Conservation (phyloP, 1,140 invertebrate species). For the Sitobion miscanthi region DNA sequence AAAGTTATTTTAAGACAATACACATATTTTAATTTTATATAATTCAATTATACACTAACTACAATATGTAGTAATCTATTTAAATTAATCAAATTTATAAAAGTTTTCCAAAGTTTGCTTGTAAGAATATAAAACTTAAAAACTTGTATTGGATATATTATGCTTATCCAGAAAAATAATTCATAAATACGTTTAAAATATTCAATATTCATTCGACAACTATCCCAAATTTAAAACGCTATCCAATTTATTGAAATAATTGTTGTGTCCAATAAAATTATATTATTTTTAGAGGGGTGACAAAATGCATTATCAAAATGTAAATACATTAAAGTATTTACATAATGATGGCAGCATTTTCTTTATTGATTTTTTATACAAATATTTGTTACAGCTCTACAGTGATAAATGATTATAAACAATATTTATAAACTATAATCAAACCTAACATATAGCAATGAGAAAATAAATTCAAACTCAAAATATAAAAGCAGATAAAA, state of each 20-base stretch:
- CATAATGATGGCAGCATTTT: background rate
- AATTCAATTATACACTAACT: background rate
- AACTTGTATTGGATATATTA: background rate
- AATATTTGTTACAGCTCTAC: background rate
- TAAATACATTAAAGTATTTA: background rate
- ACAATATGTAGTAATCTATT: background rate
- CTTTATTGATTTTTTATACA: background rate
- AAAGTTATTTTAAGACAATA: background rate
- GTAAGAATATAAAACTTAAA: background rate
- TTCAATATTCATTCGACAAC: background rate
- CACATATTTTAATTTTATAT: background rate
- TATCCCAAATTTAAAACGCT: background rate
- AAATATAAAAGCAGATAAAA: background rate
- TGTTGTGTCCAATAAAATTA: background rate
- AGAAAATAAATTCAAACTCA: background rate
- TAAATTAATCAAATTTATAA: background rate
- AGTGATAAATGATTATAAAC: background rate
- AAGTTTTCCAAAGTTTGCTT: background rate
- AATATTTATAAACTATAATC: background rate
- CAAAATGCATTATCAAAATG: too few species aligned
- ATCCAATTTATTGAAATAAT: background rate
- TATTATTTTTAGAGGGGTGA: too few species aligned
- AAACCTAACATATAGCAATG: background rate
- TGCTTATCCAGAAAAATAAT: background rate
- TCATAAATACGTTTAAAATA: background rate